phyloP scores from a whole-genome alignment of 1,140 invertebrate genomes.

The Pseudomyrmex pallidus region DNA sequence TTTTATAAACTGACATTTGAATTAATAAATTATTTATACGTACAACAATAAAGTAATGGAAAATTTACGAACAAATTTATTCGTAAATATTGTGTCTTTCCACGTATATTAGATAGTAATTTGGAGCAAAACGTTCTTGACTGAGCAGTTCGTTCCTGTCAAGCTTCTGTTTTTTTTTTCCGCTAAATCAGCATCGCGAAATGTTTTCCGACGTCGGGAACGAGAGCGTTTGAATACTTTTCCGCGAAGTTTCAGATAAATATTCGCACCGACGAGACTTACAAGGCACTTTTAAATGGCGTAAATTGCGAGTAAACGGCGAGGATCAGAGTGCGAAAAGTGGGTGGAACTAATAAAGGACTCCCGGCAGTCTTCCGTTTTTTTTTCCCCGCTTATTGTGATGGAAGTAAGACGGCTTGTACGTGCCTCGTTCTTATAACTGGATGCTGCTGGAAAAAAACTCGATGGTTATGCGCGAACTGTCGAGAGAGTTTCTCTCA shows the following conservation, averaged over 20 bases:
- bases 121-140: background rate
- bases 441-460: background rate
- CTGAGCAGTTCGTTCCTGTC: background rate
- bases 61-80: background rate
- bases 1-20: background rate
- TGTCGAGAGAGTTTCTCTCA: background rate
- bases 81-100: background rate
- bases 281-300: conserved; percentile 23
- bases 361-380: background rate
- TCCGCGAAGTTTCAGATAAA: conserved; percentile 17
- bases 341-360: conserved; percentile 42
- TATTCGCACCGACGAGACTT: conserved; percentile 29
- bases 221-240: conserved; percentile 19
- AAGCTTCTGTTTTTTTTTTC: conserved; percentile 1
- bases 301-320: conserved; percentile 44
- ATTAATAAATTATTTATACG: background rate
- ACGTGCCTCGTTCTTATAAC: conserved; percentile 28
- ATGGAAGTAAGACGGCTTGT: conserved; percentile 23
- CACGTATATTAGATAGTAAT: background rate
- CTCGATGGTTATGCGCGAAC: conserved; percentile 22
- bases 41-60: background rate
- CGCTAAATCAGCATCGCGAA: background rate
- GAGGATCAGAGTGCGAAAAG: conserved; percentile 4
- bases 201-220: conserved; percentile 20
- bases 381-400: conserved; percentile 17